Conservation (phyloP, 2,888 invertebrate species). For the Leptarthrus brevirostris region DNA sequence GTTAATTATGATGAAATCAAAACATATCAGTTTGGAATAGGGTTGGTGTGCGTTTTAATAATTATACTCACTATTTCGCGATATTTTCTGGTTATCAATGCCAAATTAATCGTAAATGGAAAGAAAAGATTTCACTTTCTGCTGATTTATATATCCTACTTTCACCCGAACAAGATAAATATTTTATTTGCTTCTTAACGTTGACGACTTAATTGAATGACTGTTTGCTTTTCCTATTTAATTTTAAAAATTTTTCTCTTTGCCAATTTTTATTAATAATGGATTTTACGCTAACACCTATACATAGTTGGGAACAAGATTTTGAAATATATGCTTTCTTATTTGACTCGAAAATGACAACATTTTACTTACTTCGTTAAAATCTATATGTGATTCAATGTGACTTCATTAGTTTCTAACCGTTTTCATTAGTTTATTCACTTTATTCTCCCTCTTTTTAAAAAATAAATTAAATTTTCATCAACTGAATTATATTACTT, state of each 20-base stretch:
- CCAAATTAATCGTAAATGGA: background rate
- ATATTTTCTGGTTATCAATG: background rate
- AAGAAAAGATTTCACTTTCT: background rate
- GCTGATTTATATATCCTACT: slow-evolving; percentile 26
- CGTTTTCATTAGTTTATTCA: slow-evolving; percentile 34
- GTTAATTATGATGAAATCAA: background rate
- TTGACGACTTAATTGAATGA: slow-evolving; percentile 20
- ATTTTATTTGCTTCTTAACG: slow-evolving; percentile 29
- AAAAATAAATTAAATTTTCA: slow-evolving; percentile 45
- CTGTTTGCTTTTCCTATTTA: slow-evolving; percentile 15
- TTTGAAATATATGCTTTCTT: slow-evolving; percentile 43
- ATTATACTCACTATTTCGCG: background rate
- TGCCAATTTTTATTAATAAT: slow-evolving; percentile 36
- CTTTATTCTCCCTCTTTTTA: slow-evolving; percentile 21
- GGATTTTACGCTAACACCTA: slow-evolving; percentile 50
- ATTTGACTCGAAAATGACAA: slow-evolving; percentile 52
- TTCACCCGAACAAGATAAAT: slow-evolving; percentile 43
- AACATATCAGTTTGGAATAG: background rate
- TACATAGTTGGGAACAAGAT: slow-evolving; percentile 52
- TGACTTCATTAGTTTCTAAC: slow-evolving; percentile 27
- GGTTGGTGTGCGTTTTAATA: slow-evolving; percentile 26
- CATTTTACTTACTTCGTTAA: slow-evolving; percentile 49
- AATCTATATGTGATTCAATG: slow-evolving; percentile 38
- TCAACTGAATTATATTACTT: slow-evolving; percentile 37
- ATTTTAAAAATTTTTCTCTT: slow-evolving; percentile 29